Evolutionary conservation across 1,140 invertebrate species (phyloP).

Genomic region (Caenorhabditis latens): DNA sequence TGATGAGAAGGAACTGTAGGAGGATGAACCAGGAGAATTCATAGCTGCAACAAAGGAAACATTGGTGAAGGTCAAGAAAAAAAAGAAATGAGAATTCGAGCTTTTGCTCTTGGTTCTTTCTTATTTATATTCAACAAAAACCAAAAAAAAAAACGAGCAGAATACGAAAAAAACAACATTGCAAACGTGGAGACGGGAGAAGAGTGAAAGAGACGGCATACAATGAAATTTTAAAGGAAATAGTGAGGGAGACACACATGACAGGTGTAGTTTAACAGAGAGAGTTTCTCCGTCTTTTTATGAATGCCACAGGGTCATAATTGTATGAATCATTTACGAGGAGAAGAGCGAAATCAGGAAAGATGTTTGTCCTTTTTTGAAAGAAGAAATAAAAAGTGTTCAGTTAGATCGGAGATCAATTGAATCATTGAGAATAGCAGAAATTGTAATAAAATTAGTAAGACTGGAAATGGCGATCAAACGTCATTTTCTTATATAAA

Average conservation of each 20-base stretch:
- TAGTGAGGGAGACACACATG: neutral
- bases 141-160: constrained; percentile 5
- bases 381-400: neutral
- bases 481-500: too few relatives aligned
- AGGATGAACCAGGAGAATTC: neutral
- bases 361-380: neutral
- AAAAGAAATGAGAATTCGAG: neutral
- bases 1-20: neutral
- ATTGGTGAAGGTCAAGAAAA: too few relatives aligned
- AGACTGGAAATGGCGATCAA: too few relatives aligned
- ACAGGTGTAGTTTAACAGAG: neutral
- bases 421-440: too few relatives aligned
- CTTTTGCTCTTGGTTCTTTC: neutral
- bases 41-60: neutral
- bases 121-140: neutral
- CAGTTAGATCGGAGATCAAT: too few relatives aligned
- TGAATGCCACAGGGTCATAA: constrained; percentile 16
- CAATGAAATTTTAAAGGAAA: neutral
- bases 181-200: neutral
- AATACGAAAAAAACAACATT: neutral
- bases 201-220: neutral
- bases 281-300: neutral
- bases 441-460: too few relatives aligned
- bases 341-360: neutral
- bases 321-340: constrained; percentile 31